A percentile compares a stretch with the other conserved stretches of the same genome.
Conservation (phyloP, 2,888 invertebrate genomes). For the Agonopterix arenella region DNA sequence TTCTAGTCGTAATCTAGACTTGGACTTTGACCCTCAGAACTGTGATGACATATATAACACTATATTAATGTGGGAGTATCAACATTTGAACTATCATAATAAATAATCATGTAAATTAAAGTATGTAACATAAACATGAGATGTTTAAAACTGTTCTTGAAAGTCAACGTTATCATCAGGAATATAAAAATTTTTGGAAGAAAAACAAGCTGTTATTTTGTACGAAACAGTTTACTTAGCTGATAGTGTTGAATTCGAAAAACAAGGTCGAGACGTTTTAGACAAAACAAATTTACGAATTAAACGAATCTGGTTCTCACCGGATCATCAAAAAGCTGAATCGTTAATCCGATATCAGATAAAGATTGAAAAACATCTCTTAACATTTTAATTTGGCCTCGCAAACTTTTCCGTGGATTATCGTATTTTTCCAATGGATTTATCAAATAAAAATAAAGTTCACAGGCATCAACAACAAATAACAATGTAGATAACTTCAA, state of each 20-base stretch:
- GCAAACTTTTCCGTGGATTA: conserved; percentile 13
- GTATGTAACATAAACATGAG: too few species aligned
- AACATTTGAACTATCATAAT: too few species aligned
- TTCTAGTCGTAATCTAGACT: conserved; percentile 21
- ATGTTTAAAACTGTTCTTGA: too few species aligned
- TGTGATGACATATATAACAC: conserved; percentile 24
- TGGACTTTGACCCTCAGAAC: conserved; percentile 7
- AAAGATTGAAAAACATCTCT: neutral
- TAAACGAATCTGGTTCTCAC: conserved; percentile 2
- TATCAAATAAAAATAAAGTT: conserved; percentile 2
- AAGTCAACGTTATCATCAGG: too few species aligned
- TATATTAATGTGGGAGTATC: neutral
- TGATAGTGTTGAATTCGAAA: neutral
- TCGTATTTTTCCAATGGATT: conserved; percentile 9
- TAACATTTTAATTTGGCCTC: neutral
- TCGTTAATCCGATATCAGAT: neutral
- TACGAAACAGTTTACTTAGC: neutral
- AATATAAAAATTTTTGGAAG: too few species aligned
- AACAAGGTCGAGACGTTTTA: conserved; percentile 4
- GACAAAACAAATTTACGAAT: conserved; percentile 2
- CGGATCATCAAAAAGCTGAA: neutral
- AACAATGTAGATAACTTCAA: neutral
- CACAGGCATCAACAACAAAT: conserved; percentile 1
- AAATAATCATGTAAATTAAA: too few species aligned
- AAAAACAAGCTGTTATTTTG: too few species aligned